These are phyloP conservation scores for Latheticus oryzae DNA, from an alignment of 2,888 invertebrate species.

Conservation along the genomic window DNA sequence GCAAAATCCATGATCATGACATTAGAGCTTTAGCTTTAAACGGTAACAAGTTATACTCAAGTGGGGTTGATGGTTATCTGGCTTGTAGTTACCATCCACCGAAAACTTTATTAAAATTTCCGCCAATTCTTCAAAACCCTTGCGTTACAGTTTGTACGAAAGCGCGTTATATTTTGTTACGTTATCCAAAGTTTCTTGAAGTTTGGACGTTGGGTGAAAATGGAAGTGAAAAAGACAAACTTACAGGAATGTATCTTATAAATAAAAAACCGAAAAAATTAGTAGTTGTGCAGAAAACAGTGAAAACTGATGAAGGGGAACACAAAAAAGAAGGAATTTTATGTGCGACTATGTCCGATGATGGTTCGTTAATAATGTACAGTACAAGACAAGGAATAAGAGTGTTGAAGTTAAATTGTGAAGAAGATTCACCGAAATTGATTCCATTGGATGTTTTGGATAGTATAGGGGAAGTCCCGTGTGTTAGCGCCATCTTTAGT, in stretches of 20 bases:
- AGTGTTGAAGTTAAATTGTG: conserved; percentile 72
- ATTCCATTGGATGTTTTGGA: conserved; percentile 58
- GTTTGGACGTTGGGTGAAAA: conserved; percentile 72
- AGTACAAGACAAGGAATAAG: conserved; percentile 76
- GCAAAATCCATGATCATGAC: conserved; percentile 88
- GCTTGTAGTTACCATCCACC: conserved; percentile 79
- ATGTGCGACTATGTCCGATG: conserved; percentile 77
- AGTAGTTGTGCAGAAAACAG: conserved; percentile 73
- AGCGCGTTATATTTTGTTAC: conserved; percentile 71
- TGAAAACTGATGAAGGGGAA: conserved; percentile 53
- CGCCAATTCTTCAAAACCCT: conserved; percentile 76
- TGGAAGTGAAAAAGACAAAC: conserved; percentile 53
- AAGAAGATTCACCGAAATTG: conserved; percentile 55
- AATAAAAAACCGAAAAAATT: conserved; percentile 74
- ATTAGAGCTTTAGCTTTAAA: conserved; percentile 76
- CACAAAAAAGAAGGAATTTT: conserved; percentile 74
- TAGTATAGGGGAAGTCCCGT: conserved; percentile 41
- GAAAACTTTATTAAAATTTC: conserved; percentile 76
- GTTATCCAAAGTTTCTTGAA: conserved; percentile 69
- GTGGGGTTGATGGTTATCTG: conserved; percentile 84
- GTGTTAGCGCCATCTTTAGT: conserved; percentile 63
- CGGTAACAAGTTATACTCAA: conserved; percentile 79
- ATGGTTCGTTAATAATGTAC: conserved; percentile 80
- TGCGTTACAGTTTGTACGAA: conserved; percentile 69
- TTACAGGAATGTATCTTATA: conserved; percentile 61